Evolutionary conservation across 2,888 invertebrate species (phyloP).

Genomic region (Aleiodes alternator): DNA sequence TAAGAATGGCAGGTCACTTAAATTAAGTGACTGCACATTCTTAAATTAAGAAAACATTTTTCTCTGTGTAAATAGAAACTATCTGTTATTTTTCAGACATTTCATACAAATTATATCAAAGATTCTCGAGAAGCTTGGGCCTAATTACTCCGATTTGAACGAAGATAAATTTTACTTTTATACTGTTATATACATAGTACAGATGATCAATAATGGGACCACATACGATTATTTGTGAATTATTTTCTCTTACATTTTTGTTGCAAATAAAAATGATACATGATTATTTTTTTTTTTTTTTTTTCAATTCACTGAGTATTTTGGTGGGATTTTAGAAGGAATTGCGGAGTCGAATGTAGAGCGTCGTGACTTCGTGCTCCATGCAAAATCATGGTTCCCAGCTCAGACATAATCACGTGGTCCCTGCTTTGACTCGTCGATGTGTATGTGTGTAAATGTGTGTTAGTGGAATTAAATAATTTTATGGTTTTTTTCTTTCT

Average conservation of each 20-base stretch:
- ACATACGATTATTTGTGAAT: no score
- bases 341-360: conserved; percentile 77
- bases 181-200: neutral
- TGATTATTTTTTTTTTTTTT: no score
- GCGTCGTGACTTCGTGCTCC: conserved; percentile 79
- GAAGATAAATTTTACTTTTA: neutral
- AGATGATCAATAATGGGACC: neutral
- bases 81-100: conserved; percentile 12
- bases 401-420: conserved; percentile 83
- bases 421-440: conserved; percentile 76
- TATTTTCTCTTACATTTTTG: neutral
- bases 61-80: conserved; percentile 16
- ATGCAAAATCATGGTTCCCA: conserved; percentile 90
- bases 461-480: conserved; percentile 50
- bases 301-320: neutral
- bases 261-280: neutral
- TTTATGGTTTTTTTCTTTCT: neutral
- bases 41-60: no score
- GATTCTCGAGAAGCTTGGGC: neutral
- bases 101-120: neutral
- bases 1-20: no score
- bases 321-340: conserved; percentile 12
- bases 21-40: no score
- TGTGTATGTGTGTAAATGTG: conserved; percentile 67
- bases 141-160: no score